phyloP scores from a whole-genome alignment of 2,113 vertebrate genomes.

The Phalacrocorax carbo region DNA sequence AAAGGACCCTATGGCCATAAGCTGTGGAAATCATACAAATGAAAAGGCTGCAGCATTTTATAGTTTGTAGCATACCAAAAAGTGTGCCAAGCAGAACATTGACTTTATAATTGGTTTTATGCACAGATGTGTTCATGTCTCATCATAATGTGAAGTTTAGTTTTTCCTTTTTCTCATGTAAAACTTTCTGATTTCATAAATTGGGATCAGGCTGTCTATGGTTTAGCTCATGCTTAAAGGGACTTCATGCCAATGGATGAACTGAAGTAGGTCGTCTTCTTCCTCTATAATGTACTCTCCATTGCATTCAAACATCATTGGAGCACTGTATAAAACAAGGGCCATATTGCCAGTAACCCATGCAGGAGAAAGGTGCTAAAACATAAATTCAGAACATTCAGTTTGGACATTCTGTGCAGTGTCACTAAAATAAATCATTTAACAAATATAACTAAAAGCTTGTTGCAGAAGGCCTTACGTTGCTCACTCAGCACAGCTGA shows the following conservation, averaged over 20 bases:
- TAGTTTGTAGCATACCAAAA: not conserved
- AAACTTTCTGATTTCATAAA: constrained; percentile 18
- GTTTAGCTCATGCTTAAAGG: not conserved
- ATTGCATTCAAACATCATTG: not conserved
- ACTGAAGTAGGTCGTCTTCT: not conserved
- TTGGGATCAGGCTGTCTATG: not conserved
- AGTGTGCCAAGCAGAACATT: not conserved
- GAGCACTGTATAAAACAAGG: not conserved
- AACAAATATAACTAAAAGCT: not conserved
- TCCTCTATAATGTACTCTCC: not conserved
- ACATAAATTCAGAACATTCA: not conserved
- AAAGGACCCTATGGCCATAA: not conserved
- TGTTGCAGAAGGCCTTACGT: not conserved
- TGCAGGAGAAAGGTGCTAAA: not conserved
- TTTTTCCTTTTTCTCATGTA: not conserved
- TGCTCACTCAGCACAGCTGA: not conserved
- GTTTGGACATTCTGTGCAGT: not conserved
- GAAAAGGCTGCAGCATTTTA: not conserved
- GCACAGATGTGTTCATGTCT: not conserved
- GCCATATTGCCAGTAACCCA: not conserved
- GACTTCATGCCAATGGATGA: not conserved
- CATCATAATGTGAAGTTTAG: not conserved
- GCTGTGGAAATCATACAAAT: not conserved
- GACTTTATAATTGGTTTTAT: constrained; percentile 31
- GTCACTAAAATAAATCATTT: not conserved